Evolutionary conservation across 2,797 vertebrate species (phyloP), one percentile per base, ranked within the genome.

Genomic region (Cyprinodon diabolis): DNA sequence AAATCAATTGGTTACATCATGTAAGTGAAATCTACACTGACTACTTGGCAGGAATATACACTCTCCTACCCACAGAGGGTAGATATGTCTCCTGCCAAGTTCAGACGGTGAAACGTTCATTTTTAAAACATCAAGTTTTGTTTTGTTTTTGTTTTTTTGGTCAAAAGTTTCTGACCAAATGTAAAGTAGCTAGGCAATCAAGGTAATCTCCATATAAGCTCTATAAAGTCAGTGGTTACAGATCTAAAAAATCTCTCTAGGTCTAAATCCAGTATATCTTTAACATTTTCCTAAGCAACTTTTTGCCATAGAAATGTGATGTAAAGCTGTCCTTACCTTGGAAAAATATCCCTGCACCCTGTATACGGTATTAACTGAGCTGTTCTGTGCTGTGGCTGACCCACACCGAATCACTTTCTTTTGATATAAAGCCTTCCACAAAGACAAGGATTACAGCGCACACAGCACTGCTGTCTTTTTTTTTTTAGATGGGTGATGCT

Each of bases 141-240:
- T 30, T 30, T 30, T 30, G 2, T 21, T n/a, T 48, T 10, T n/a
- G n/a, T n/a, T n/a, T 48, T 48, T n/a, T 65, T 7, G 1, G 15
- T 51, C 21, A 19, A 48, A 55, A 47, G 65, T 5, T 68, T n/a
- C 74, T 68, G 76, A 71, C 19, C 57, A 63, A 40, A 71, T 77
- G 11, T 45, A 10, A 6, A 54, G 3, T 56, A 67, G n/a, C 68
- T 76, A 71, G 75, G 2, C 45, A 69, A 47, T 77, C 37, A 58
- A 54, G 55, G 48, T 21, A 12, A 11, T 51, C 3, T 35, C 14
- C 37, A 65, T 45, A 15, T 5, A 54, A 1, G 6, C 40, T 63
- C 19, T n/a, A 40, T 13, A 12, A 11, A 5, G 17, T 62, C 37
- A 12, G 19, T 21, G 21, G 37, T n/a, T 63, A 63, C 17, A 63